A percentile compares a stretch with the other conserved stretches of the same genome.
These are phyloP conservation scores for Sclerurus mexicanus DNA, from an alignment of 2,113 vertebrate species.

Conservation along the genomic window DNA sequence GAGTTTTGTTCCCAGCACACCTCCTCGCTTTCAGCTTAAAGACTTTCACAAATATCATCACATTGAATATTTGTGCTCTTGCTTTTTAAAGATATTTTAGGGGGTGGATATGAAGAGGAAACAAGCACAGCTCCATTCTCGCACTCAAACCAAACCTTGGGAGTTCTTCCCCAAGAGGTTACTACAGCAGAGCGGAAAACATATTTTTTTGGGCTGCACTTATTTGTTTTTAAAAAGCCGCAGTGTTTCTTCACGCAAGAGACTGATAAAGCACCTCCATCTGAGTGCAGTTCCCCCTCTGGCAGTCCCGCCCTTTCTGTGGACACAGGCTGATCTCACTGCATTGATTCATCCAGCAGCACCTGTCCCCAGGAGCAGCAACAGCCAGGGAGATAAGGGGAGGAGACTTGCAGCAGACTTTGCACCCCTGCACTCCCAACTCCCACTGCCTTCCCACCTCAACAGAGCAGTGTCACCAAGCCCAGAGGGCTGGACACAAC, in stretches of 20 bases:
- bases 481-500: neutral
- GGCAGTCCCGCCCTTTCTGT: conserved; percentile 6
- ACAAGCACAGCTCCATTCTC: neutral
- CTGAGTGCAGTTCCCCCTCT: neutral
- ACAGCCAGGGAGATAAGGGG: neutral
- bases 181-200: neutral
- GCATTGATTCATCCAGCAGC: neutral
- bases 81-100: neutral
- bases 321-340: conserved; percentile 22
- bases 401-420: neutral
- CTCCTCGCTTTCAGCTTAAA: neutral
- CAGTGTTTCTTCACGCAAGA: neutral
- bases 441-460: neutral
- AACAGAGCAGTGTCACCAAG: neutral
- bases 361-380: neutral
- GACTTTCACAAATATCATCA: neutral
- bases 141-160: neutral
- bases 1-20: neutral
- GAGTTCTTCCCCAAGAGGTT: neutral
- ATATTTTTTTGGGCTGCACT: neutral
- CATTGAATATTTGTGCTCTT: neutral
- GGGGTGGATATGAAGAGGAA: neutral
- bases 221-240: neutral
- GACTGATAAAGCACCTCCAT: neutral
- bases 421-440: neutral